Evolutionary conservation across 2,797 vertebrate species (phyloP).

Genomic region (Gambelia wislizenii): DNA sequence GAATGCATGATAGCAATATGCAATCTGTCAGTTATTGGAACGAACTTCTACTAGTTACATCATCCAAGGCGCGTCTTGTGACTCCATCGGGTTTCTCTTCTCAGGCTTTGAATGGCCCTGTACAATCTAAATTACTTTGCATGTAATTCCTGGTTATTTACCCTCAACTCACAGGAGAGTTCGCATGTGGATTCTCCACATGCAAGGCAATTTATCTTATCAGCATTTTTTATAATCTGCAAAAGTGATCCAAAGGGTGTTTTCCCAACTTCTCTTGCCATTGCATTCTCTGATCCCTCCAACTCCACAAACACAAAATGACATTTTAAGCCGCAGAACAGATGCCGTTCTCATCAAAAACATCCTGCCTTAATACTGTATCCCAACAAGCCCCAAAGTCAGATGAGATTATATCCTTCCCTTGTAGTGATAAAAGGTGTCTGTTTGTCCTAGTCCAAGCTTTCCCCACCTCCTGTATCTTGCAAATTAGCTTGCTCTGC

Average conservation of each 20-base stretch:
- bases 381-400: neutral
- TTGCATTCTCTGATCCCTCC: fast-evolving
- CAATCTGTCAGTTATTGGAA: neutral
- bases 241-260: neutral
- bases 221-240: neutral
- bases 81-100: neutral
- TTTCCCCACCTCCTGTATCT: no score
- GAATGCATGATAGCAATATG: neutral
- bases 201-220: neutral
- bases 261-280: neutral
- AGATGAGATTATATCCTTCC: no score
- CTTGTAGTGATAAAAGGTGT: no score
- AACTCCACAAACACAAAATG: neutral
- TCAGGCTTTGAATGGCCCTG: neutral
- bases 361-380: fast-evolving
- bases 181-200: neutral
- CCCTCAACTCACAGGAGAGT: neutral
- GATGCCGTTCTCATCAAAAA: neutral
- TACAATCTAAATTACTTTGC: neutral
- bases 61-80: fast-evolving
- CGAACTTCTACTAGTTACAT: neutral
- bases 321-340: fast-evolving
- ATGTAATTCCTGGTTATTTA: neutral
- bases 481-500: no score
- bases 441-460: no score